Evolutionary conservation across 2,113 vertebrate species (phyloP).

Genomic region (Pachyramphus minor): DNA sequence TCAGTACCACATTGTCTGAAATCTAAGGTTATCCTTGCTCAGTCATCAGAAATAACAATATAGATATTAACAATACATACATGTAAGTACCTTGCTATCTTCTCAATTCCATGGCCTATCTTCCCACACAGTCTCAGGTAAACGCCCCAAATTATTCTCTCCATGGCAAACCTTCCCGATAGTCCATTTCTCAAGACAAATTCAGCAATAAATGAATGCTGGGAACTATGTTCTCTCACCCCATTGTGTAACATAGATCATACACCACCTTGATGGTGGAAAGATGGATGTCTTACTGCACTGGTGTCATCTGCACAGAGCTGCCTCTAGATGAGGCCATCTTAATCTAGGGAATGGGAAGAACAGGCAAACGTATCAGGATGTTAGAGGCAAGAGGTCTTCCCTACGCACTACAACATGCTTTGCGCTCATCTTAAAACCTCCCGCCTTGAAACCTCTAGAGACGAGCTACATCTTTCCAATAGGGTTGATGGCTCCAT

Average conservation of each 20-base stretch:
- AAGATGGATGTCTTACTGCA: not conserved
- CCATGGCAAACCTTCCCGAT: not conserved
- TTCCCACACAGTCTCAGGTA: not conserved
- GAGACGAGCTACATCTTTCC: not conserved
- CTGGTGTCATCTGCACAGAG: not conserved
- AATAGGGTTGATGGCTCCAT: rapidly evolving
- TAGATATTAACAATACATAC: not conserved
- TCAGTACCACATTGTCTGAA: not conserved
- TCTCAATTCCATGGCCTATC: not conserved
- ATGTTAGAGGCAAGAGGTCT: not conserved
- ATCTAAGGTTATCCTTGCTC: not conserved
- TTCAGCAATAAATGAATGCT: not conserved
- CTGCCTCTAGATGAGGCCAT: not conserved
- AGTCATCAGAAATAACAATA: not conserved
- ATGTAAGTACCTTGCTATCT: not conserved
- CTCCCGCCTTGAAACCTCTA: not conserved
- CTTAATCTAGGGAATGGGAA: not conserved
- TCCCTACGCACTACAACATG: not conserved
- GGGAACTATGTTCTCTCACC: not conserved
- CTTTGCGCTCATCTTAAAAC: not conserved
- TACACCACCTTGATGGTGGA: too few species aligned
- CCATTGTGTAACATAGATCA: rapidly evolving
- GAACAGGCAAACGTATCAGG: not conserved
- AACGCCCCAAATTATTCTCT: not conserved
- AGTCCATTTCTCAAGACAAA: not conserved